These are phyloP conservation scores for Tetramorium alpestre DNA, from an alignment of 1,140 invertebrate species.

Conservation along the genomic window DNA sequence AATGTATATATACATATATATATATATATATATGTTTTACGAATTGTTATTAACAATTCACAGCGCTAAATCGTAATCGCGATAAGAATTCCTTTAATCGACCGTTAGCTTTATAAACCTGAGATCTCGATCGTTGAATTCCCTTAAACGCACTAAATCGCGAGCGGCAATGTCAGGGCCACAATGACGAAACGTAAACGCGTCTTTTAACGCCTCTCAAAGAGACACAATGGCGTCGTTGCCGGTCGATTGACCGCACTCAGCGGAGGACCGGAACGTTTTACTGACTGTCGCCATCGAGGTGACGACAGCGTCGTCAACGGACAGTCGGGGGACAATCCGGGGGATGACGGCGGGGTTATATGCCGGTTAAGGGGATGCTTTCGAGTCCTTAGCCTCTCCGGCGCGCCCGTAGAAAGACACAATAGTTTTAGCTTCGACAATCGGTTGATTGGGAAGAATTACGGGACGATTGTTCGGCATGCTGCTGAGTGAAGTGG, in stretches of 20 bases:
- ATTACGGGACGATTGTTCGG: constrained; percentile 83
- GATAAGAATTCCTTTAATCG: neutral
- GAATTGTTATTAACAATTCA: neutral
- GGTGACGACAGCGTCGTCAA: constrained; percentile 52
- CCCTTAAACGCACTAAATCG: constrained; percentile 58
- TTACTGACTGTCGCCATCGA: constrained; percentile 56
- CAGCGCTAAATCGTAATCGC: neutral
- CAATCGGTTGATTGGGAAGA: constrained; percentile 83
- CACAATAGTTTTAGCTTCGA: constrained; percentile 82
- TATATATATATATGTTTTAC: neutral
- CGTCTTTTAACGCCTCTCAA: constrained; percentile 78
- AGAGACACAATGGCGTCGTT: constrained; percentile 80
- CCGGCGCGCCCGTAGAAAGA: constrained; percentile 51
- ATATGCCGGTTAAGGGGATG: constrained; percentile 62
- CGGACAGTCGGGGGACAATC: constrained; percentile 7
- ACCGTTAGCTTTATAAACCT: neutral
- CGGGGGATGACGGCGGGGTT: neutral
- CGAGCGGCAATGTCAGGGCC: constrained; percentile 36
- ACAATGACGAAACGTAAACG: constrained; percentile 73
- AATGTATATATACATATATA: neutral
- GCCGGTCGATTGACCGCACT: constrained; percentile 82
- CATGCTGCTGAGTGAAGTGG: constrained; percentile 63
- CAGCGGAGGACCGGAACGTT: constrained; percentile 65
- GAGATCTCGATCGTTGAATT: constrained; percentile 22
- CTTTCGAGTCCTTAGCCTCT: constrained; percentile 47